Evolutionary conservation across 30 jellyfish, hydroid and myxozoan species (phyloP), one percentile per base, ranked within the genome.

Genomic region (Turritopsis rubra): DNA sequence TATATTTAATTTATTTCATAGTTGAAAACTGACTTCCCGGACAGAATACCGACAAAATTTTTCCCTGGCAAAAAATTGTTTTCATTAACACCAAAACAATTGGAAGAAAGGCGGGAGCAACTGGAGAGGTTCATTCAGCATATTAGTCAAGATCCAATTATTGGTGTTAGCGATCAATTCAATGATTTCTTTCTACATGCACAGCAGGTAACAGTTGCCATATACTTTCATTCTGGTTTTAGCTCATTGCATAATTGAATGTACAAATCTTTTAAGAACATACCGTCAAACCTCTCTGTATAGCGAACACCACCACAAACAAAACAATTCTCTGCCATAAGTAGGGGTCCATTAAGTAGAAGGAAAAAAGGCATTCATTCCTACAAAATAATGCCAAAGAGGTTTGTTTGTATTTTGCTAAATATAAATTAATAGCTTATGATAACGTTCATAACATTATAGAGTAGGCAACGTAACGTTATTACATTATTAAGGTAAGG

Each of bases 51-150:
- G 16, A 23, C 92, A 26, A 87, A 76, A 75, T 79, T 75, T 1
- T 91, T 91, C 74, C 98, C 98, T 24, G 90, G 95, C 13, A 91
- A 91, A 84, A 91, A 87, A 85, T 79, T 91, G 23, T 91, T 91
- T 83, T 72, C 93, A 28, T 81, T 91, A 26, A 76, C 88, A 19
- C 75, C 89, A 24, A 95, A 87, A 25, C 98, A 91, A 79, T 71
- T 91, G 75, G 96, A 91, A 84, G 98, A 91, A 54, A 41, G 98
- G 16, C 82, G 98, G 22, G 89, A 84, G 18, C 68, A 52, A 60
- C 82, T 91, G 84, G 98, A 91, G 70, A 83, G 72, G 65, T 91
- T 65, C 73, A 54, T 91, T 24, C 98, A 91, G 66, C 52, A 72
- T 20, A 29, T 87, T 18, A 80, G 94, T 29, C 98, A 91, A 84